Conservation (phyloP, 2,888 invertebrate genomes). For the Synergus gifuensis region DNA sequence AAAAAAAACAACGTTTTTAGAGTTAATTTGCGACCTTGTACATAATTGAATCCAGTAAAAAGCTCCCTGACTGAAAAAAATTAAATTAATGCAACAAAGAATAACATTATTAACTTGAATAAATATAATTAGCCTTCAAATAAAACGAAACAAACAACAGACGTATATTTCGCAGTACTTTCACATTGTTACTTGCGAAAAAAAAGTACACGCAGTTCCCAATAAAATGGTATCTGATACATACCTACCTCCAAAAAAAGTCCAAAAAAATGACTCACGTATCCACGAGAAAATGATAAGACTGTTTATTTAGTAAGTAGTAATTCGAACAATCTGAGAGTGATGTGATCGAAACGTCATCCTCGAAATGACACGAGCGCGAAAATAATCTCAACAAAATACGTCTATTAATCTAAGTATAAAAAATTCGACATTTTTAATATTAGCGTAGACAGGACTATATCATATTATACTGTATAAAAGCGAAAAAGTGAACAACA, state of each 20-base stretch:
- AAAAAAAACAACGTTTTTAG: too few species aligned
- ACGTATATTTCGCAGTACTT: not conserved
- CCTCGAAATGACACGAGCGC: not conserved
- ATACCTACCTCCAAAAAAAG: not conserved
- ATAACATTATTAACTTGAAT: not conserved
- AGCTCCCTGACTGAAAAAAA: too few species aligned
- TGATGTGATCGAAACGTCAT: slow-evolving; percentile 25
- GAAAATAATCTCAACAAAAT: slow-evolving; percentile 34
- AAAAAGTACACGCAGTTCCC: not conserved
- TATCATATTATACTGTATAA: not conserved
- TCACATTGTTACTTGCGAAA: not conserved
- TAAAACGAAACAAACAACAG: slow-evolving; percentile 12
- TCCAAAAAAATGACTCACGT: slow-evolving; percentile 1
- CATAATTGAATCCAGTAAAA: too few species aligned
- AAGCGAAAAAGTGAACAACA: slow-evolving; percentile 15
- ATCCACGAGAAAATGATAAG: not conserved
- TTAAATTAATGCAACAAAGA: not conserved
- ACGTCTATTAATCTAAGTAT: not conserved
- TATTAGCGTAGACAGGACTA: not conserved
- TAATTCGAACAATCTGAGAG: not conserved
- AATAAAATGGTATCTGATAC: slow-evolving; percentile 1
- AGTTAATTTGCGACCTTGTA: too few species aligned
- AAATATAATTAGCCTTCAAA: not conserved
- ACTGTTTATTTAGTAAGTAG: slow-evolving; percentile 20
- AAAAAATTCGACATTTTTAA: not conserved